Evolutionary conservation across 2,113 vertebrate genomes (phyloP).

Genomic region (Cygnus atratus): DNA sequence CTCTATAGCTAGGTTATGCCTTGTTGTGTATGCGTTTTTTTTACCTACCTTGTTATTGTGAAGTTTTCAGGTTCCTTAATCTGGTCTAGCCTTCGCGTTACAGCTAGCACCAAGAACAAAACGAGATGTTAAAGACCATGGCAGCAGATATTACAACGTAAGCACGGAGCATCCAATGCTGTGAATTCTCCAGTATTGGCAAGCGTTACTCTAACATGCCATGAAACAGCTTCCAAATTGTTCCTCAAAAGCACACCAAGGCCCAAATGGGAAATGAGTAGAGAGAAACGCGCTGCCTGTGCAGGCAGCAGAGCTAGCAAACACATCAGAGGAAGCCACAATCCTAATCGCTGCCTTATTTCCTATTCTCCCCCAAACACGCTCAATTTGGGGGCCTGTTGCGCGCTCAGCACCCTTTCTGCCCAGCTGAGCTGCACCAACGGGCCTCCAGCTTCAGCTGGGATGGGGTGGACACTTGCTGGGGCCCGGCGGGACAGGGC

Average conservation of each 20-base stretch:
- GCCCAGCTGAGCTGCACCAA: neutral
- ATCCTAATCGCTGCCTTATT: neutral
- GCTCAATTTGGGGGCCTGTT: fast-evolving
- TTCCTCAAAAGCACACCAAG: neutral
- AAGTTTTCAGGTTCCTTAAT: neutral
- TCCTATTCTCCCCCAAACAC: neutral
- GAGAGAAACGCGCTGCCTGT: neutral
- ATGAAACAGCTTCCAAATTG: neutral
- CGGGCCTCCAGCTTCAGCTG: fast-evolving
- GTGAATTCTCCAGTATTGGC: neutral
- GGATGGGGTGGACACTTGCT: fast-evolving
- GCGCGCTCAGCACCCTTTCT: fast-evolving
- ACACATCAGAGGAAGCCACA: fast-evolving
- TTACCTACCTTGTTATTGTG: conserved; percentile 20
- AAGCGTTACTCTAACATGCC: neutral
- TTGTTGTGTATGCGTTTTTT: neutral
- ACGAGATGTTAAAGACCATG: fast-evolving
- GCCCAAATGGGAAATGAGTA: neutral
- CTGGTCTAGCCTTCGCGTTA: neutral
- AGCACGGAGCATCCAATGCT: neutral
- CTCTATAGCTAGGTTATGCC: neutral
- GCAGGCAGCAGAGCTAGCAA: neutral
- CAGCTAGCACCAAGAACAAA: neutral
- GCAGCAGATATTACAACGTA: neutral
- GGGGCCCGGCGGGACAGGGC: neutral